Evolutionary conservation across 2,888 invertebrate species (phyloP).

Genomic region (Aspidapion aeneum): DNA sequence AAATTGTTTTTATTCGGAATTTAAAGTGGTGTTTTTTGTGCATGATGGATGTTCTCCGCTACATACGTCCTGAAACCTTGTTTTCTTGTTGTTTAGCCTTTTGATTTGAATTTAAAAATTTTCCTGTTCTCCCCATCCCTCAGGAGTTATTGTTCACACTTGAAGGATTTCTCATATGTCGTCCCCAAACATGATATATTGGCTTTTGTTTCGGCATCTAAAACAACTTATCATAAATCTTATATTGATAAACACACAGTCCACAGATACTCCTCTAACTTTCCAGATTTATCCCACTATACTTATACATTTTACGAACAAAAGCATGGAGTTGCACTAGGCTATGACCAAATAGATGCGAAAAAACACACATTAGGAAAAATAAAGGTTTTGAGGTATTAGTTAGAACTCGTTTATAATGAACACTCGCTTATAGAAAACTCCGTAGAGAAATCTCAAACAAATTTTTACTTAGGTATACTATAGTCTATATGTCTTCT

Average conservation of each 20-base stretch:
- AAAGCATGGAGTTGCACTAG: too few relatives aligned
- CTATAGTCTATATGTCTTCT: too few relatives aligned
- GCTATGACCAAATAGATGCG: too few relatives aligned
- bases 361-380: too few relatives aligned
- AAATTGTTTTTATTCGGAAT: conserved; percentile 51
- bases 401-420: too few relatives aligned
- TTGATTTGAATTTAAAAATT: conserved; percentile 45
- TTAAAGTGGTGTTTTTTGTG: conserved; percentile 47
- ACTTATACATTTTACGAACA: too few relatives aligned
- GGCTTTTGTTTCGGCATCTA: neutral
- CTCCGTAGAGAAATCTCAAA: too few relatives aligned
- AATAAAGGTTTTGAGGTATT: too few relatives aligned
- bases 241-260: neutral
- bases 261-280: too few relatives aligned
- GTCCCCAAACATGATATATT: neutral
- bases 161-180: neutral
- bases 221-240: neutral
- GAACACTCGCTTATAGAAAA: too few relatives aligned
- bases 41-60: conserved; percentile 47
- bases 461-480: too few relatives aligned
- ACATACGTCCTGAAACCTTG: conserved; percentile 39
- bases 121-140: conserved; percentile 24
- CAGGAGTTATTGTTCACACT: conserved; percentile 15
- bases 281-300: too few relatives aligned
- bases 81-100: conserved; percentile 47